These are phyloP conservation scores for Sandelia bainsii DNA, from an alignment of 2,797 vertebrate genomes.

Conservation along the genomic window DNA sequence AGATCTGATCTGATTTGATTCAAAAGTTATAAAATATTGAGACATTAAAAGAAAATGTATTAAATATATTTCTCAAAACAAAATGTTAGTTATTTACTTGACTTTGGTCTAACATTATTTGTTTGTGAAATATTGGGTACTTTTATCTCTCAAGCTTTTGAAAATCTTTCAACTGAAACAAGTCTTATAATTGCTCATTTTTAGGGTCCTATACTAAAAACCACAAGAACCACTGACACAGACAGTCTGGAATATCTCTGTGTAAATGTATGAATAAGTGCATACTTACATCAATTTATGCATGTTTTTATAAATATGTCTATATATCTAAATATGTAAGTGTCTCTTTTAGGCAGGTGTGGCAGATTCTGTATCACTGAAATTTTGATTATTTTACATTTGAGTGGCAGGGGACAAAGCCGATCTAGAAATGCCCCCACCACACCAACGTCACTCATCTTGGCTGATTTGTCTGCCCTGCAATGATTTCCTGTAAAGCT, in stretches of 20 bases:
- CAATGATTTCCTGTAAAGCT: slow-evolving; percentile 76
- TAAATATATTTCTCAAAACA: too few relatives aligned
- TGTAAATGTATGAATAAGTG: neutral
- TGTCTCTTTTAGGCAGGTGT: slow-evolving; percentile 29
- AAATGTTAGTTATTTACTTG: too few relatives aligned
- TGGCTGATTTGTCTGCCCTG: slow-evolving; percentile 38
- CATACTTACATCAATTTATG: neutral
- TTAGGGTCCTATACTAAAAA: neutral
- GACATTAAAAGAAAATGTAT: too few relatives aligned
- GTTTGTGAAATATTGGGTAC: too few relatives aligned
- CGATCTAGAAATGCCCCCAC: slow-evolving; percentile 32
- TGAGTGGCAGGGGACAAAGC: slow-evolving; percentile 45
- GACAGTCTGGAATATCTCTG: neutral
- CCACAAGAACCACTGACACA: neutral
- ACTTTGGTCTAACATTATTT: too few relatives aligned
- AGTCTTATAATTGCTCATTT: neutral
- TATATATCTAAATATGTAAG: slow-evolving; percentile 1
- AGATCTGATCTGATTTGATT: too few relatives aligned
- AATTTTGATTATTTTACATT: slow-evolving; percentile 43
- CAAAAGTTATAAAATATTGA: too few relatives aligned
- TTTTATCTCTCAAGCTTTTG: neutral
- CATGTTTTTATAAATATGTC: slow-evolving; percentile 10
- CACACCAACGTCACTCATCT: slow-evolving; percentile 63
- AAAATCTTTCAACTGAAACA: neutral
- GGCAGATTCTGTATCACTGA: slow-evolving; percentile 25